Evolutionary conservation across 1,140 invertebrate species (phyloP), one percentile per base, ranked within the genome.

Genomic region (Aricia agestis): DNA sequence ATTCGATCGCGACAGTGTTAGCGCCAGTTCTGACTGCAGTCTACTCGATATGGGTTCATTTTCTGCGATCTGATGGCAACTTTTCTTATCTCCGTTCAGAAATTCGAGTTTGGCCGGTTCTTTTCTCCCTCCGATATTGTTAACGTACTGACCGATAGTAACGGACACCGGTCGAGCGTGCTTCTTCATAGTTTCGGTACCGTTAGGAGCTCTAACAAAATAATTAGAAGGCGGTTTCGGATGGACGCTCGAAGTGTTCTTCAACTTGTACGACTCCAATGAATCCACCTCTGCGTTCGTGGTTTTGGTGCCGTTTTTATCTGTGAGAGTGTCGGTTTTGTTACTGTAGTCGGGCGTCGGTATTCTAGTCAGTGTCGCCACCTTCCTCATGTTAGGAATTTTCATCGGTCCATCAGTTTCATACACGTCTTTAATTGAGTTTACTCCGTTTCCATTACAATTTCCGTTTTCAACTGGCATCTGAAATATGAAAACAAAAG

Each of bases 1-100:
- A 89, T 96, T 95, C 10, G 95, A 95, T 85, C 95, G 93, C 74
- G 95, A 95, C 63, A 96, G 86, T 1, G 95, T 96, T 63, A 95
- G 93, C 19, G 92, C 94, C 70, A 96, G 86, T 91, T 96, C 95
- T 69, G 94, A 94, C 78, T 95, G 95, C 67, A 96, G 86, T 82
- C 93, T 93, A 74, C 93, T 94, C n/a, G 92, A 93, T 32, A 95
- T 93, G 0, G 93, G 89, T 72, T 92, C 85, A 69, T 91, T 82
- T 45, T 82, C 86, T 63, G 74, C 71, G 19, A 84, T 77, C 45
- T 80, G 78, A n/a, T 77, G 75, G 7, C 91, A 86, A 36, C 86
- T 85, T 6, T 82, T 69, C 72, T 85, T 85, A 52, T 92, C 89
- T 58, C 88, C 90, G 72, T 93, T 92, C 65, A 96, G 84, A 82